These are phyloP conservation scores for Cotesia glomerata DNA, from an alignment of 1,140 invertebrate species.

Conservation along the genomic window DNA sequence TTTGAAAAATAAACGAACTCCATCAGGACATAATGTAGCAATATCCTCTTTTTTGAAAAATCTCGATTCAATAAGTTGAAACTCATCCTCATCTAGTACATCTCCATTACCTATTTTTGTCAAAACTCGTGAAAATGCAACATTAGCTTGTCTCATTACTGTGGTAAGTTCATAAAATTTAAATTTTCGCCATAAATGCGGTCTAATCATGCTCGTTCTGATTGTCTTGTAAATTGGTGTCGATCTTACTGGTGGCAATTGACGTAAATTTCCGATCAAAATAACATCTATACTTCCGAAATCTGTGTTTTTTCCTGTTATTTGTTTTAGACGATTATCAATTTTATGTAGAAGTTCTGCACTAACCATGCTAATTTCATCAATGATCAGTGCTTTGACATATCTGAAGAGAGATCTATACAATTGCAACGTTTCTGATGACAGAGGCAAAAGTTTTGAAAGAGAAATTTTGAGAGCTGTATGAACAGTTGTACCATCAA, in stretches of 20 bases:
- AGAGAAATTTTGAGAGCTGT: too few relatives aligned
- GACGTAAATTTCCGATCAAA: conserved; percentile 19
- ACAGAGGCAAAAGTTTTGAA: neutral
- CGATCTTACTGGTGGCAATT: conserved; percentile 42
- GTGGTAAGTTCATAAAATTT: conserved; percentile 41
- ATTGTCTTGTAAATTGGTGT: conserved; percentile 38
- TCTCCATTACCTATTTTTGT: conserved; percentile 41
- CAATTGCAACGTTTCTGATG: conserved; percentile 1
- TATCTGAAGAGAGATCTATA: neutral
- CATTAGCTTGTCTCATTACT: conserved; percentile 44
- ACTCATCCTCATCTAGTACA: conserved; percentile 17
- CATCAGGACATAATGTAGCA: conserved; percentile 24
- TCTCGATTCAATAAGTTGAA: conserved; percentile 30
- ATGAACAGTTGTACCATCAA: too few relatives aligned
- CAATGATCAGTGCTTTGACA: conserved; percentile 35
- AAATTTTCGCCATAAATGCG: conserved; percentile 38
- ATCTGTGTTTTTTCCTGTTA: conserved; percentile 38
- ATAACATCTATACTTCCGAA: conserved; percentile 37
- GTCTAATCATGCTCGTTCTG: conserved; percentile 33
- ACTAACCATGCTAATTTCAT: conserved; percentile 52
- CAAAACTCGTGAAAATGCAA: conserved; percentile 41
- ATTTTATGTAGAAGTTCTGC: conserved; percentile 36
- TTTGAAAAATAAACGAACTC: conserved; percentile 32
- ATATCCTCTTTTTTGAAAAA: conserved; percentile 12
- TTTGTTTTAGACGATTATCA: conserved; percentile 42